phyloP scores from a whole-genome alignment of 2,888 invertebrate genomes.

The Abrostola triplasia region DNA sequence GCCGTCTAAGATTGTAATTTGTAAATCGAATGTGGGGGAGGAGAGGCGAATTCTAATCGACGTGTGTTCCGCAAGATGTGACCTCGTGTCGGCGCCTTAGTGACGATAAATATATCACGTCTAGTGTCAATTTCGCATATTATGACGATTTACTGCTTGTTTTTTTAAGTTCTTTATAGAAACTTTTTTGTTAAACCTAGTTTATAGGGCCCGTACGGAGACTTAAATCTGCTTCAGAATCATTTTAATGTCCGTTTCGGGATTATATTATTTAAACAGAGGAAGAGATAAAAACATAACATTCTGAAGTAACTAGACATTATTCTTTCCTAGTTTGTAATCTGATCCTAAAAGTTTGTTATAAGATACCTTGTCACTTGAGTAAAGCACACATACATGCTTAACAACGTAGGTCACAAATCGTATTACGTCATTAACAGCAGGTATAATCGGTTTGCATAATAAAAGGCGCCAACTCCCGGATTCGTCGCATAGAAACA shows the following conservation, averaged over 20 bases:
- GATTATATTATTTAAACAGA: background rate
- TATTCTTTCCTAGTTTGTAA: too few relatives aligned
- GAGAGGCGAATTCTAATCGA: conserved; percentile 62
- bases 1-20: conserved; percentile 20
- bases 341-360: too few relatives aligned
- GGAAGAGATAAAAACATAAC: too few relatives aligned
- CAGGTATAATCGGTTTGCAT: conserved; percentile 49
- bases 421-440: conserved; percentile 41
- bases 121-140: conserved; percentile 74
- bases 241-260: too few relatives aligned
- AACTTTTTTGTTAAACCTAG: too few relatives aligned
- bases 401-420: conserved; percentile 8
- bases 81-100: conserved; percentile 73
- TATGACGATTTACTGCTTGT: conserved; percentile 18
- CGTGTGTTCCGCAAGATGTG: conserved; percentile 62
- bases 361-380: too few relatives aligned
- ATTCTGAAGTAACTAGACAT: background rate
- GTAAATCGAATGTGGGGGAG: conserved; percentile 26
- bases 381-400: conserved; percentile 4
- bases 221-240: too few relatives aligned
- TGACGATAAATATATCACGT: conserved; percentile 72
- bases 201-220: too few relatives aligned
- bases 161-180: too few relatives aligned
- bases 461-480: conserved; percentile 63
- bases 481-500: conserved; percentile 65